Percentiles rank a stretch among this genome's conserved stretches.
These are phyloP conservation scores for Drosophila burlai DNA, from an alignment of 1,140 invertebrate species.

Conservation along the genomic window DNA sequence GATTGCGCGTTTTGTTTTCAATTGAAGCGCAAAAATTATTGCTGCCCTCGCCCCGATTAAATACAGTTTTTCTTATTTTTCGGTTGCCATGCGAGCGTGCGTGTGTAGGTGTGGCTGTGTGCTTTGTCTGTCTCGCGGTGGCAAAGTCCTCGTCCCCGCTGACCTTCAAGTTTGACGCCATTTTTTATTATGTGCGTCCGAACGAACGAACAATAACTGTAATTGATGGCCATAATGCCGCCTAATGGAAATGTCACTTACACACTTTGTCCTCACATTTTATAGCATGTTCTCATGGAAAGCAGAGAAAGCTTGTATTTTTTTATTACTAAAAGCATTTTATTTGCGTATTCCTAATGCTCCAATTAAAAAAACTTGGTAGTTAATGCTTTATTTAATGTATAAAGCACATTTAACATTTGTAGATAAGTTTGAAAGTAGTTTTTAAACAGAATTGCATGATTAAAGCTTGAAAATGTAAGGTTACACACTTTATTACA, in stretches of 20 bases:
- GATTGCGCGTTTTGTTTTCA: conserved; percentile 42
- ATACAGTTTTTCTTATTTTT: conserved; percentile 11
- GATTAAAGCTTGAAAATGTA: neutral
- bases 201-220: conserved; percentile 4
- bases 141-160: conserved; percentile 8
- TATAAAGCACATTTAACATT: neutral
- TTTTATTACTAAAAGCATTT: neutral
- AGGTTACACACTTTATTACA: no score
- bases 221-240: conserved; percentile 28
- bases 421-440: neutral
- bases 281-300: no score
- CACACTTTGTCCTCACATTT: neutral
- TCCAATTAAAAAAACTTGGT: neutral
- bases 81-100: conserved; percentile 5
- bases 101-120: conserved; percentile 9
- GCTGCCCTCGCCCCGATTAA: conserved; percentile 23
- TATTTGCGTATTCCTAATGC: neutral
- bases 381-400: neutral
- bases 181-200: conserved; percentile 39
- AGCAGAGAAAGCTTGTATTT: neutral
- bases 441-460: neutral
- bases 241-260: conserved; percentile 13
- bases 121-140: conserved; percentile 35
- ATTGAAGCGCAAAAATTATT: conserved; percentile 53
- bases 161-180: conserved; percentile 46